Evolutionary conservation across 2,113 vertebrate species (phyloP).

Genomic region (Catagonus wagneri): DNA sequence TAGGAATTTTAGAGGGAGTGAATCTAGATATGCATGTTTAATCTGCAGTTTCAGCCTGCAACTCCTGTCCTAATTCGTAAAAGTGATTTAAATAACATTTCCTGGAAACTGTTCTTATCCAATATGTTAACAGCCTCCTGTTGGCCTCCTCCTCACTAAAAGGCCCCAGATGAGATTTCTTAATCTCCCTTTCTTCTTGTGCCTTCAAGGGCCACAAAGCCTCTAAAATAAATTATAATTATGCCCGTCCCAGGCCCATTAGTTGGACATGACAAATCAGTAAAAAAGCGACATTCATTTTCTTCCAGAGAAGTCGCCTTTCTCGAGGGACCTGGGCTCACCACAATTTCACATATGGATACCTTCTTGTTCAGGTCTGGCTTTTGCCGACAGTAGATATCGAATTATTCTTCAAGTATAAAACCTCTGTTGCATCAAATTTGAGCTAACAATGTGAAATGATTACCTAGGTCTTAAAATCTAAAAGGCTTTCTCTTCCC

Average conservation of each 20-base stretch:
- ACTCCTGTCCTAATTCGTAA: constrained; percentile 28
- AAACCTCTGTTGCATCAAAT: constrained; percentile 14
- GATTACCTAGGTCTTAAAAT: constrained; percentile 26
- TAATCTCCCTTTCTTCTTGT: constrained; percentile 48
- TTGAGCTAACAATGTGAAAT: constrained; percentile 8
- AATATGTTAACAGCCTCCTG: constrained; percentile 51
- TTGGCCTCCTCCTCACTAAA: constrained; percentile 18
- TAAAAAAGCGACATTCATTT: not conserved
- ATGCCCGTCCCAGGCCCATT: not conserved
- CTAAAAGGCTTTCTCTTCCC: not conserved
- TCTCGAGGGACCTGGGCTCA: not conserved
- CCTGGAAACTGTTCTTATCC: constrained; percentile 65
- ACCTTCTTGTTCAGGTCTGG: constrained; percentile 7
- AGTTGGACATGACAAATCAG: not conserved
- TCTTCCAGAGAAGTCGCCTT: not conserved
- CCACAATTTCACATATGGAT: not conserved
- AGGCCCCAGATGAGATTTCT: constrained; percentile 54
- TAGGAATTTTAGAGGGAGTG: not conserved
- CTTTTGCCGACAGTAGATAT: constrained; percentile 13
- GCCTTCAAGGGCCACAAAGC: not conserved
- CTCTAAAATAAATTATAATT: constrained; percentile 54
- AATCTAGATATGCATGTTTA: not conserved
- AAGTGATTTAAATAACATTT: constrained; percentile 62
- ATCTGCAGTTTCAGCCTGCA: not conserved
- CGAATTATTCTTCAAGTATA: constrained; percentile 36